These are phyloP conservation scores for Strigamia transsilvanica DNA, from an alignment of 2,888 invertebrate genomes.

Conservation along the genomic window DNA sequence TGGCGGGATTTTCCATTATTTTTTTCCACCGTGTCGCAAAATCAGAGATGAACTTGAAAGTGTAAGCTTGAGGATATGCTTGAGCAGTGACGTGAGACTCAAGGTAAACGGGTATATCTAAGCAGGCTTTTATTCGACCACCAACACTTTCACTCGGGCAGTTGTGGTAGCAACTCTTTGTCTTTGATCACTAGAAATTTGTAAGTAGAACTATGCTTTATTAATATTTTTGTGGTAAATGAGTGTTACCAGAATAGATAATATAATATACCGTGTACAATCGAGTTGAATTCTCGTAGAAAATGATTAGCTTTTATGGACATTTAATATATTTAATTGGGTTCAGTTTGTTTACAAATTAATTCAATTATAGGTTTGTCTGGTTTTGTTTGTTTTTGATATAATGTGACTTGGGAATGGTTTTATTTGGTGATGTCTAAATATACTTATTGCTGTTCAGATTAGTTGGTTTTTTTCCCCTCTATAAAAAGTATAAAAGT, in stretches of 20 bases:
- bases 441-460: background rate
- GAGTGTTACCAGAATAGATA: background rate
- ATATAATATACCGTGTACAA: background rate
- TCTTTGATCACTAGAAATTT: background rate
- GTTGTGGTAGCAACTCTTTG: constrained; percentile 21
- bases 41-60: constrained; percentile 41
- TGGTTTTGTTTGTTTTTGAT: no score
- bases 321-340: background rate
- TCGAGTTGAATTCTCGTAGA: background rate
- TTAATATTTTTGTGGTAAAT: background rate
- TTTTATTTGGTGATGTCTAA: background rate
- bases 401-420: no score
- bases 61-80: constrained; percentile 38
- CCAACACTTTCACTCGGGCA: constrained; percentile 22
- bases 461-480: background rate
- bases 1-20: constrained; percentile 8
- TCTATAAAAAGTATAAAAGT: background rate
- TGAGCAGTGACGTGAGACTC: constrained; percentile 40
- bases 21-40: background rate
- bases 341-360: background rate
- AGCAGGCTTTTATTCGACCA: constrained; percentile 1
- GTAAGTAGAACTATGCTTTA: constrained; percentile 15
- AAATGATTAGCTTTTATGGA: background rate
- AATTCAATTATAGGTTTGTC: no score
- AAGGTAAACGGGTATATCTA: constrained; percentile 40